Evolutionary conservation across 2,113 vertebrate genomes (phyloP).

Genomic region (Thermophis baileyi): DNA sequence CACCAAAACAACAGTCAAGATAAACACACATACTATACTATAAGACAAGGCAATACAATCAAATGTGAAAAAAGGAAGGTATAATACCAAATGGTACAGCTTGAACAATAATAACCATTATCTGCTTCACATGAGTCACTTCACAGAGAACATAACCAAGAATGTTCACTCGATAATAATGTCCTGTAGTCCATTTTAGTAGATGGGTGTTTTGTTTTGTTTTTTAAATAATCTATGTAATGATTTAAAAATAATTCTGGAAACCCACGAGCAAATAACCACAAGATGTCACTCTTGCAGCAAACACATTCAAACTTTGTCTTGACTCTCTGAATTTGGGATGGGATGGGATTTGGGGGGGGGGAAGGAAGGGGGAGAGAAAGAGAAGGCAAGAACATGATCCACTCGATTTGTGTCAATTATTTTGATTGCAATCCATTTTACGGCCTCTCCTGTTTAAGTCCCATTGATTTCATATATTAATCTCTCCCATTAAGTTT

Average conservation of each 20-base stretch:
- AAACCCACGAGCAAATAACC: slow-evolving; percentile 28
- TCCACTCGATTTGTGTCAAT: neutral
- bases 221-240: slow-evolving; percentile 11
- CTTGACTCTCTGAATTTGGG: slow-evolving; percentile 23
- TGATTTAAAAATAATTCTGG: slow-evolving; percentile 1
- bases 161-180: slow-evolving; percentile 19
- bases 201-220: slow-evolving; percentile 25
- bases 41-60: neutral
- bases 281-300: slow-evolving; percentile 54
- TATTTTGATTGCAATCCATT: neutral
- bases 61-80: neutral
- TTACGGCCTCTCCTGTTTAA: neutral
- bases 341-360: neutral
- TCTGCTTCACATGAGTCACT: neutral
- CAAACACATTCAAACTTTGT: neutral
- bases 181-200: slow-evolving; percentile 9
- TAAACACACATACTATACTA: neutral
- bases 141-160: neutral
- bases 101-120: neutral
- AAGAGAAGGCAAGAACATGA: neutral
- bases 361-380: neutral
- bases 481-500: neutral
- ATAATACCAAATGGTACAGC: neutral
- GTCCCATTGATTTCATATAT: neutral
- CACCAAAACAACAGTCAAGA: neutral